Conservation (phyloP, 2,113 vertebrate genomes). For the Callithrix jacchus region DNA sequence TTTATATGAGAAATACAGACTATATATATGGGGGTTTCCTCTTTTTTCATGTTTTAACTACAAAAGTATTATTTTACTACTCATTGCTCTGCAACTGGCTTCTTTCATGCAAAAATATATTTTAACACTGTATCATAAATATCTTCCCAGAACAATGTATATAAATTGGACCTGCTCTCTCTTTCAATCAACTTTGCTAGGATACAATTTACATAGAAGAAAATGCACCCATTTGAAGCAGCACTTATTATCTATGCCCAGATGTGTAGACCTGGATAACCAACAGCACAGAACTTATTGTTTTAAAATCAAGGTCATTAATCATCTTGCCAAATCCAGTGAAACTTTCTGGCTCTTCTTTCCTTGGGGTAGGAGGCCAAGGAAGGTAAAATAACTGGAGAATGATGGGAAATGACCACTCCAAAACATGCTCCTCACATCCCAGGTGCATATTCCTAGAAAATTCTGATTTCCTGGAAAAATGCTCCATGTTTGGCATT, state of each 20-base stretch:
- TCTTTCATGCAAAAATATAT: background rate
- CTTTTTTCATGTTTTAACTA: background rate
- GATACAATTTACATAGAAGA: background rate
- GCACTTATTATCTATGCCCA: background rate
- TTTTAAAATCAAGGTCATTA: background rate
- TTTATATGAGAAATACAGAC: background rate
- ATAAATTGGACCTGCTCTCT: background rate
- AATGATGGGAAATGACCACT: background rate
- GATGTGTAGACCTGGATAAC: background rate
- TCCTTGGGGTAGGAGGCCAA: background rate
- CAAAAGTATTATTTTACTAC: background rate
- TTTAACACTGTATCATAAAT: background rate
- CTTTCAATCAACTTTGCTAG: background rate
- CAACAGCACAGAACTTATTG: background rate
- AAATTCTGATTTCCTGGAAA: background rate
- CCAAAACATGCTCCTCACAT: background rate
- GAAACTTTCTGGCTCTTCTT: background rate
- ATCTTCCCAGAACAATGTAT: background rate
- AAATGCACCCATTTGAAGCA: background rate
- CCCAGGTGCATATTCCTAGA: background rate
- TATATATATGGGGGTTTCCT: background rate
- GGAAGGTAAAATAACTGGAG: background rate
- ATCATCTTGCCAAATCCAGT: background rate
- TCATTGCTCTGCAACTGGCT: background rate
- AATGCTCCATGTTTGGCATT: background rate